Evolutionary conservation across 1,140 invertebrate genomes (phyloP).

Genomic region (Phenacoccus solenopsis): DNA sequence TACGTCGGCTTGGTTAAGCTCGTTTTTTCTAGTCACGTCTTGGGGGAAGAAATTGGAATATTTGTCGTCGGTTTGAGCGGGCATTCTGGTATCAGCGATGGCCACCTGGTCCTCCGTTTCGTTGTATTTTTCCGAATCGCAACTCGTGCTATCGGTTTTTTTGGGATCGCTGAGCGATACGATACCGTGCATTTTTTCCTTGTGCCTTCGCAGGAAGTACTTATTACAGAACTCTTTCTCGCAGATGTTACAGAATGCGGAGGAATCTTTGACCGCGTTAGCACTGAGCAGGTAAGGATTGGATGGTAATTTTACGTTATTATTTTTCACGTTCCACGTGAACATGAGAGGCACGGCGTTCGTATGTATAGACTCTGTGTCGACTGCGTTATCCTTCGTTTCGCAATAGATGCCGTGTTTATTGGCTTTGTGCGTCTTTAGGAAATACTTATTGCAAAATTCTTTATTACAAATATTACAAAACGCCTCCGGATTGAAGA

Average conservation of each 20-base stretch:
- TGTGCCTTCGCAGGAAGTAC: conserved; percentile 53
- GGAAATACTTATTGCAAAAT: conserved; percentile 99
- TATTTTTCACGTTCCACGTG: conserved; percentile 18
- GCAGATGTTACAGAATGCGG: conserved; percentile 42
- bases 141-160: not conserved
- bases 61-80: not conserved
- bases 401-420: conserved; percentile 80
- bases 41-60: not conserved
- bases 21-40: not conserved
- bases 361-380: not conserved
- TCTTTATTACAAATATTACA: conserved; percentile 97
- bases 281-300: conserved; percentile 13
- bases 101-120: not conserved
- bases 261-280: conserved; percentile 31
- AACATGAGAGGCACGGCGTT: not conserved
- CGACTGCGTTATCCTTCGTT: conserved; percentile 21
- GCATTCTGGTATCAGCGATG: not conserved
- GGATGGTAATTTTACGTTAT: not conserved
- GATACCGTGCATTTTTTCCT: conserved; percentile 43
- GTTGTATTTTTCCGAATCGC: not conserved
- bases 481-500: conserved; percentile 91
- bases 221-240: conserved; percentile 61
- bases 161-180: conserved; percentile 27
- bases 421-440: conserved; percentile 94
- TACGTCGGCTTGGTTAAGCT: not conserved